These are phyloP conservation scores for Holotrichia oblita DNA, from an alignment of 1,140 invertebrate genomes.

Conservation along the genomic window DNA sequence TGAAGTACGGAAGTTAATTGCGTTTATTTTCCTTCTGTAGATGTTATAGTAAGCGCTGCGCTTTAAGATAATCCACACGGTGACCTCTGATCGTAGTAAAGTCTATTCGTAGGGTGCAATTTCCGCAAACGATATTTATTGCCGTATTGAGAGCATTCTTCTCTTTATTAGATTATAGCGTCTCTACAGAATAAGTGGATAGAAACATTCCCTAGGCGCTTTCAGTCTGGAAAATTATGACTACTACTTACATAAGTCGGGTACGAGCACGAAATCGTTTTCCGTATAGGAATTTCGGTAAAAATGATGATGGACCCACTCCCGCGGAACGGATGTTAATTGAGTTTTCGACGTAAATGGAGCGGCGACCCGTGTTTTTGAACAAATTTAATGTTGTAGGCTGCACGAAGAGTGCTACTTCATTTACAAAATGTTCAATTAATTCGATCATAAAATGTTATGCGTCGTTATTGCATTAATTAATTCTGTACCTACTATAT, in stretches of 20 bases:
- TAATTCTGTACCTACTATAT: background rate
- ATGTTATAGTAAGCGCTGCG: background rate
- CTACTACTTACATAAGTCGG: background rate
- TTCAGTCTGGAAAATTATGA: background rate
- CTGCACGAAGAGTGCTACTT: background rate
- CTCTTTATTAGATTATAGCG: background rate
- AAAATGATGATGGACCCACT: slow-evolving; percentile 22
- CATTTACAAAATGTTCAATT: slow-evolving; percentile 8
- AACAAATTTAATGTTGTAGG: slow-evolving; percentile 10
- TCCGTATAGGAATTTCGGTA: slow-evolving; percentile 19
- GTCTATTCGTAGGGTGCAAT: background rate
- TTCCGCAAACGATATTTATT: slow-evolving; percentile 13
- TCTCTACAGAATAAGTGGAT: slow-evolving; percentile 6
- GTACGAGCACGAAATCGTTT: background rate
- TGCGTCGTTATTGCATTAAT: background rate
- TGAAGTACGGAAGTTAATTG: background rate
- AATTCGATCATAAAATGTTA: background rate
- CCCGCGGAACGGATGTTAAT: slow-evolving; percentile 2
- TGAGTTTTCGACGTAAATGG: slow-evolving; percentile 26
- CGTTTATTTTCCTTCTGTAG: background rate
- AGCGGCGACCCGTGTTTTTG: slow-evolving; percentile 1
- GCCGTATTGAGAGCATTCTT: background rate
- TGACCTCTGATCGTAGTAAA: background rate
- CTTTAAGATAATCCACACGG: background rate
- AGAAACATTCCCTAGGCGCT: background rate